Evolutionary conservation across 2,113 vertebrate genomes (phyloP), one percentile per base, ranked within the genome.

Genomic region (Cygnus buccinator): DNA sequence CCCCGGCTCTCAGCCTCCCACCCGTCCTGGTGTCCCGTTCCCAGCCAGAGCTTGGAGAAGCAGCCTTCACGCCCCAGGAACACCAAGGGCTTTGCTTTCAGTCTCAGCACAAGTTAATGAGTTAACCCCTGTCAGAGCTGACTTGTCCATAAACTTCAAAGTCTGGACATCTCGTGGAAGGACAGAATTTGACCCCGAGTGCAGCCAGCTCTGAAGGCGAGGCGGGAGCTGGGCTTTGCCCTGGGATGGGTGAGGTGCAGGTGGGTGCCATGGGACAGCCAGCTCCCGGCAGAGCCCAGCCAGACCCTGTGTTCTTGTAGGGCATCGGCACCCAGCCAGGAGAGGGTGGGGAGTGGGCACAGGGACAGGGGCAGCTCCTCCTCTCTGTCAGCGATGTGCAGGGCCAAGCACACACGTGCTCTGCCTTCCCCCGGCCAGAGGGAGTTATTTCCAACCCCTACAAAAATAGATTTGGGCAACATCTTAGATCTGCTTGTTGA

Each of bases 41-140:
- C 2, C 14, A 73, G 50, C 25, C 31, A 33, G 65, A 71, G 11
- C 39, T 46, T 50, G 37, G 61, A 33, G 22, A 67, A 54, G 17
- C 16, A 55, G 6, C 35, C 21, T 21, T 43, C 3, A 0, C 18
- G 46, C 52, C 61, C 31, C 39, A 37, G 41, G 29, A 70, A 11
- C 70, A 62, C 2, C 6, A 31, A 31, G 23, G 8, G 10, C 7
- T 44, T 95, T 68, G 72, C 68, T 79, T 50, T 25, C 55, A 29
- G 70, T 31, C 10, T 11, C 67, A 23, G 52, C 84, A 94, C 88
- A 89, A 82, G 95, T 95, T 97, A 96, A 96, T 82, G 44, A 96
- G 84, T 96, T 72, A 95, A 77, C 63, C 62, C 58, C 23, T 80
- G 92, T 57, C 44, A 65, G 55, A 57, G 61, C n/a, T 71, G 67